These are phyloP conservation scores for Peromyscus attwateri DNA, from an alignment of 2,797 vertebrate species.

Conservation along the genomic window DNA sequence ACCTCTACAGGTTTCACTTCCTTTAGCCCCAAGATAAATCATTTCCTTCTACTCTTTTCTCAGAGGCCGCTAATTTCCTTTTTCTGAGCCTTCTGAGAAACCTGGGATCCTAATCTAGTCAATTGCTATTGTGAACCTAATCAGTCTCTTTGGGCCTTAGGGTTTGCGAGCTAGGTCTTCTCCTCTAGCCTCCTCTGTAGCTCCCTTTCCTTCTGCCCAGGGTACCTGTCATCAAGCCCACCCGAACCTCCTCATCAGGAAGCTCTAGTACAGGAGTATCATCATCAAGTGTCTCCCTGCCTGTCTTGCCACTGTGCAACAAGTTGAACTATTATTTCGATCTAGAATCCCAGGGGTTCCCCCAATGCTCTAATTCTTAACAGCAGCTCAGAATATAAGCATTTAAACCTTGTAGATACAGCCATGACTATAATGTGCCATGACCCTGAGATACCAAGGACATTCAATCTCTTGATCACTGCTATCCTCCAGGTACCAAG, in stretches of 20 bases:
- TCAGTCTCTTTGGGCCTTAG: neutral
- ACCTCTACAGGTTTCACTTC: neutral
- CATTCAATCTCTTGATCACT: neutral
- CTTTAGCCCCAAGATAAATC: neutral
- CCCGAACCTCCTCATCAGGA: neutral
- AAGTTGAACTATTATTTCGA: neutral
- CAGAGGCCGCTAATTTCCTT: neutral
- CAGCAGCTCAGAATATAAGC: slow-evolving; percentile 26
- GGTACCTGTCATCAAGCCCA: neutral
- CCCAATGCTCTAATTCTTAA: neutral
- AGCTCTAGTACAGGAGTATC: neutral
- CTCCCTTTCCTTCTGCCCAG: neutral
- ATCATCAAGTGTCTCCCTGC: neutral
- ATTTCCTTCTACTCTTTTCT: neutral
- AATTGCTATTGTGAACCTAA: neutral
- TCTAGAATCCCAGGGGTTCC: neutral
- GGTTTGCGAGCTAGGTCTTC: neutral
- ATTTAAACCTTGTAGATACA: neutral
- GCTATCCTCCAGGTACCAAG: neutral
- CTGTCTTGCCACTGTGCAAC: too few relatives aligned
- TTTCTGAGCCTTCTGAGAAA: neutral
- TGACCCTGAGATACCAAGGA: neutral
- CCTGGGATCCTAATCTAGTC: neutral
- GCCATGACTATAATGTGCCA: neutral
- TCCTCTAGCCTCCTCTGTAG: neutral